These are phyloP conservation scores for Cyanistes caeruleus DNA, from an alignment of 2,113 vertebrate species.

Conservation along the genomic window DNA sequence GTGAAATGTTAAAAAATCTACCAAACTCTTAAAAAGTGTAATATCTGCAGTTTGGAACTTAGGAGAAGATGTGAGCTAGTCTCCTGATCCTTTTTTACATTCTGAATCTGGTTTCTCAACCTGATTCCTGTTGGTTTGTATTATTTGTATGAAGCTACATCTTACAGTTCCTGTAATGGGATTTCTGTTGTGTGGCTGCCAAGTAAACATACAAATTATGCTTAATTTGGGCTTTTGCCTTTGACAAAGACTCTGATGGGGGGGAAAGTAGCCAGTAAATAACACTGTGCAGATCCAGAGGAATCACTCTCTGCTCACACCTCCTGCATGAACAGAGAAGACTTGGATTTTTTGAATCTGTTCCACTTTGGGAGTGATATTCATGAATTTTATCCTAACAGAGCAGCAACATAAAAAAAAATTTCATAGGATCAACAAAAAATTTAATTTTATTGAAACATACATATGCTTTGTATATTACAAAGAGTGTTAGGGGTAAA, in stretches of 20 bases:
- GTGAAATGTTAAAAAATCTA: not conserved
- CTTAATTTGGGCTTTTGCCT: not conserved
- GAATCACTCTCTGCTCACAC: not conserved
- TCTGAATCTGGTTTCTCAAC: not conserved
- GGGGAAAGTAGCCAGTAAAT: not conserved
- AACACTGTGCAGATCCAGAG: not conserved
- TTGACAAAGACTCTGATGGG: not conserved
- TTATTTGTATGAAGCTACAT: not conserved
- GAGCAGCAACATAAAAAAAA: not conserved
- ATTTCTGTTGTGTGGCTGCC: not conserved
- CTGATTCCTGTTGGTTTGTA: not conserved
- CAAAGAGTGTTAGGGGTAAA: not conserved
- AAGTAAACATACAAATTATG: not conserved
- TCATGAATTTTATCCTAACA: not conserved
- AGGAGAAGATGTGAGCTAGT: not conserved
- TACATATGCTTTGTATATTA: not conserved
- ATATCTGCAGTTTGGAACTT: rapidly evolving
- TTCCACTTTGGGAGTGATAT: not conserved
- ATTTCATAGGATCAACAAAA: not conserved
- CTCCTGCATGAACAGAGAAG: not conserved
- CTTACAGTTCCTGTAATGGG: not conserved
- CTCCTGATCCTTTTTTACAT: not conserved
- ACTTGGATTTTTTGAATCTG: not conserved
- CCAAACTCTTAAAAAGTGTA: not conserved
- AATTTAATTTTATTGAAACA: not conserved